phyloP scores from a whole-genome alignment of 2,113 vertebrate genomes.

The Crotalus viridis region DNA sequence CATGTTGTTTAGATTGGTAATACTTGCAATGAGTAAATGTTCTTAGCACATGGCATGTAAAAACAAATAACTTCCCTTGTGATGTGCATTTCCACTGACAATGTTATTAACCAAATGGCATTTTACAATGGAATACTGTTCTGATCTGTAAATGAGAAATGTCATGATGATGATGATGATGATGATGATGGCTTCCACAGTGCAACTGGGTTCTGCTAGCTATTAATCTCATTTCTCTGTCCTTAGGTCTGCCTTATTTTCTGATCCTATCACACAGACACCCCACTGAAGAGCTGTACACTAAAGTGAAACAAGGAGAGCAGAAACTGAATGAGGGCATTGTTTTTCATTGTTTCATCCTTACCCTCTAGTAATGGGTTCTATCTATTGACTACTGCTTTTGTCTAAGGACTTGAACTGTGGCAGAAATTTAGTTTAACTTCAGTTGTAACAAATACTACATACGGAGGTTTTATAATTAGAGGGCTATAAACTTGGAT shows the following conservation, averaged over 20 bases:
- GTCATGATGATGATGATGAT: not conserved
- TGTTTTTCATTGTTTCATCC: not conserved
- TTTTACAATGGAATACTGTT: slow-evolving; percentile 29
- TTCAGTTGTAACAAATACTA: not conserved
- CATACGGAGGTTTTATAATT: not conserved
- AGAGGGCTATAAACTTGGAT: not conserved
- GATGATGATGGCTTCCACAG: not conserved
- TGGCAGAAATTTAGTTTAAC: not conserved
- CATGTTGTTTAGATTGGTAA: slow-evolving; percentile 68
- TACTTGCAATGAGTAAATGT: slow-evolving; percentile 61
- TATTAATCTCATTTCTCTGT: not conserved
- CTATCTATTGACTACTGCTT: not conserved
- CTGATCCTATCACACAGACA: not conserved
- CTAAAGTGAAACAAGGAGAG: not conserved
- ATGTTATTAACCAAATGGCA: slow-evolving; percentile 47
- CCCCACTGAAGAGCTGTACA: not conserved
- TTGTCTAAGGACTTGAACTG: not conserved
- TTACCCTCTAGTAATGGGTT: not conserved
- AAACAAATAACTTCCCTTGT: slow-evolving; percentile 64
- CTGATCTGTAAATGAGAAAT: slow-evolving; percentile 3
- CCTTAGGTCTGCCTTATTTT: not conserved
- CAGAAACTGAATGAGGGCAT: not conserved
- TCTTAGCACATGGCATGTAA: slow-evolving; percentile 63
- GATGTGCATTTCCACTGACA: slow-evolving; percentile 53
- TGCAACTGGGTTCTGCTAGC: not conserved